Evolutionary conservation across 2,797 vertebrate genomes (phyloP).

Genomic region (Tolypeutes matacus): DNA sequence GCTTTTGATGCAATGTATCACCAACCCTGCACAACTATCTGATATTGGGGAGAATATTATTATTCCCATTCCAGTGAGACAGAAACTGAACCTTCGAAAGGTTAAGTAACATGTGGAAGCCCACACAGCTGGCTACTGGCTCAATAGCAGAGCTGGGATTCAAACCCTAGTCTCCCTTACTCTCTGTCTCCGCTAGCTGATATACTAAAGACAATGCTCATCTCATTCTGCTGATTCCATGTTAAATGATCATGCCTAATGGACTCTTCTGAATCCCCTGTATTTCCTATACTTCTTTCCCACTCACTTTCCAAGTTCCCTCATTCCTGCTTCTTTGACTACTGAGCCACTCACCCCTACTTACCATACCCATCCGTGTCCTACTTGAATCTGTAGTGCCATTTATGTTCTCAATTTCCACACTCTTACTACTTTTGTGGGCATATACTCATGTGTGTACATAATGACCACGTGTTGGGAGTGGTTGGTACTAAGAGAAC

Average conservation of each 20-base stretch:
- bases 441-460: rapidly evolving
- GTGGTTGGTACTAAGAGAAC: background rate
- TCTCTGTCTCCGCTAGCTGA: background rate
- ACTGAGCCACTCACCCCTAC: background rate
- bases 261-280: background rate
- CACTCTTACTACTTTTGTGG: background rate
- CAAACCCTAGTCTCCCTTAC: background rate
- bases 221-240: background rate
- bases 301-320: background rate
- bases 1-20: background rate
- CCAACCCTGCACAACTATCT: background rate
- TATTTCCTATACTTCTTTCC: background rate
- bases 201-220: background rate
- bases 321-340: background rate
- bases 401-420: background rate
- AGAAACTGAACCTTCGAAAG: background rate
- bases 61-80: background rate
- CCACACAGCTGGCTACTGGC: background rate
- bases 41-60: background rate
- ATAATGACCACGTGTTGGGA: background rate
- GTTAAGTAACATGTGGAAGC: background rate
- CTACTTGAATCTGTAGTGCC: background rate
- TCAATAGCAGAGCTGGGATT: background rate
- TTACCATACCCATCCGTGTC: background rate
- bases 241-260: background rate